These are phyloP conservation scores for Rhodinocichla rosea DNA, from an alignment of 2,113 vertebrate species.

Conservation along the genomic window DNA sequence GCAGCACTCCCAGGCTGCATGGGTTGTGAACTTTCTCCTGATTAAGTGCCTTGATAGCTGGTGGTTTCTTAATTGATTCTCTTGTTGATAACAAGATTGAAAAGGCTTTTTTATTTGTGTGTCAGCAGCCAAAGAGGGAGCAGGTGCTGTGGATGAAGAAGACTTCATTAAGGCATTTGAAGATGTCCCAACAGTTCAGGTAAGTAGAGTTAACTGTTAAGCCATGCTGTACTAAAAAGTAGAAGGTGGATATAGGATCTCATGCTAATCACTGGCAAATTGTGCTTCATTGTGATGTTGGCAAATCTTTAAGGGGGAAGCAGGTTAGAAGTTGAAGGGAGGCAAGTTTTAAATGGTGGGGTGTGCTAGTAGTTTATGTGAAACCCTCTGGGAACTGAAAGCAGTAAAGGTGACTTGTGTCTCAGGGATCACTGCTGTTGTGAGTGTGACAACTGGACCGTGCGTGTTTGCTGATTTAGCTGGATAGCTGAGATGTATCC, in stretches of 20 bases:
- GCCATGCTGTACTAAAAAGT: neutral
- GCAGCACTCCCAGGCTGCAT: neutral
- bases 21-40: neutral
- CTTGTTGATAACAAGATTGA: constrained; percentile 8
- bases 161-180: constrained; percentile 97
- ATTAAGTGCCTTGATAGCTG: neutral
- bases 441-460: neutral
- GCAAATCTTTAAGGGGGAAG: neutral
- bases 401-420: neutral
- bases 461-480: neutral
- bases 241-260: neutral
- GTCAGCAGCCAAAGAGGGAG: constrained; percentile 85
- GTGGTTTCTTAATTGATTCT: constrained; percentile 31
- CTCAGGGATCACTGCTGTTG: neutral
- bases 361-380: neutral
- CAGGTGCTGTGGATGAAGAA: constrained; percentile 95
- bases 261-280: neutral
- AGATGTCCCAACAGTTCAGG: constrained; percentile 91
- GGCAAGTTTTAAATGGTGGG: neutral
- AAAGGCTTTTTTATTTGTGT: constrained; percentile 36
- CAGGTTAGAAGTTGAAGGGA: neutral
- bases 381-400: neutral
- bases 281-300: neutral
- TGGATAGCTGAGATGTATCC: neutral
- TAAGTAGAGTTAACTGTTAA: constrained; percentile 25